phyloP scores from a whole-genome alignment of 2,888 invertebrate species.

The Spilosoma lubricipeda region DNA sequence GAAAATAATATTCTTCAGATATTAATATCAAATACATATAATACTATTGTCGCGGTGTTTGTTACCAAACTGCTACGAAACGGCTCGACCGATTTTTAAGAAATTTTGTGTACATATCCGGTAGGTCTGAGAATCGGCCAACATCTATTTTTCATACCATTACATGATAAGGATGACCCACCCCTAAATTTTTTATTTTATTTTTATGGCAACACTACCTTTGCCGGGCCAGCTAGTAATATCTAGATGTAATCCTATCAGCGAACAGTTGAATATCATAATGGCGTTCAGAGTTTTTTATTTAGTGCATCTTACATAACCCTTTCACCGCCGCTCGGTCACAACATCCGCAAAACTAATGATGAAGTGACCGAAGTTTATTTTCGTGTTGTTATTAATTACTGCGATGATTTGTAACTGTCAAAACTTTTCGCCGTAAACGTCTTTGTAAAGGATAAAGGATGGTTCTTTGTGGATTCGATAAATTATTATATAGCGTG shows the following conservation, averaged over 20 bases:
- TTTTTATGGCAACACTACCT: no score
- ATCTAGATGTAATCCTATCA: background rate
- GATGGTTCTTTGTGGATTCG: slow-evolving; percentile 17
- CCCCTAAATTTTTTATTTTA: no score
- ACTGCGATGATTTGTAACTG: slow-evolving; percentile 50
- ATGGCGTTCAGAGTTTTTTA: background rate
- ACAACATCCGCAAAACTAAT: slow-evolving; percentile 37
- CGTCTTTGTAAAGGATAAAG: slow-evolving; percentile 35
- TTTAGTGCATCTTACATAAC: slow-evolving; percentile 26
- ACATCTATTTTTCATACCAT: no score
- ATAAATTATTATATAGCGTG: slow-evolving; percentile 31
- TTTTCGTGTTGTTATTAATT: slow-evolving; percentile 51
- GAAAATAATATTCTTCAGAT: no score
- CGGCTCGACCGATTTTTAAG: no score
- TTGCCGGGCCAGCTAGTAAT: no score
- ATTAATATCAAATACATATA: no score
- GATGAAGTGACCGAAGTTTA: slow-evolving; percentile 39
- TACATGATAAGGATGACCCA: no score
- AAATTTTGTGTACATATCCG: no score
- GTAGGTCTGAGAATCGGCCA: no score
- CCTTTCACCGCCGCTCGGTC: slow-evolving; percentile 17
- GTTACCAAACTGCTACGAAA: no score
- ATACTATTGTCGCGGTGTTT: no score
- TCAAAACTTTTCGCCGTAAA: slow-evolving; percentile 47
- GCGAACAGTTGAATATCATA: background rate